A percentile compares a stretch with the other conserved stretches of the same genome.
Evolutionary conservation across 2,888 invertebrate genomes (phyloP).

Genomic region (Sinhomidia bicolor): DNA sequence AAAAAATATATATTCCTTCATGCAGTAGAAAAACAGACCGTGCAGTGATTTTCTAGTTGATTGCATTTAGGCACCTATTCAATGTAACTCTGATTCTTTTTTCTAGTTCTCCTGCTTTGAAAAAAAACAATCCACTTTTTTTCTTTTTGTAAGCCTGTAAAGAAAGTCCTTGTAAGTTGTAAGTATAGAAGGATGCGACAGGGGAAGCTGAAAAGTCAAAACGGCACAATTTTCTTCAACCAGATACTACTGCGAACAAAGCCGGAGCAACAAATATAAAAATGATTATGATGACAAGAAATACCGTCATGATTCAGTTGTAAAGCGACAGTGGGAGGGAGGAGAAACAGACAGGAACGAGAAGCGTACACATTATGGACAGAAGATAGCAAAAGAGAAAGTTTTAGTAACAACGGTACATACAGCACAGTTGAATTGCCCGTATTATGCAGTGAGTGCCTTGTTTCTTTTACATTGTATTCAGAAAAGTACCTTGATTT

Average conservation of each 20-base stretch:
- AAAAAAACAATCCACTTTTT: constrained; percentile 43
- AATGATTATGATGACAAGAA: constrained; percentile 61
- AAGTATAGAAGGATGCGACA: neutral
- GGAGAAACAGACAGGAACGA: neutral
- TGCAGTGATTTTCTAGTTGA: constrained; percentile 66
- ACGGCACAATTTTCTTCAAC: neutral
- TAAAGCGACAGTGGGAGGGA: constrained; percentile 22
- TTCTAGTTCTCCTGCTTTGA: neutral
- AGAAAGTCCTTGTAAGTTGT: neutral
- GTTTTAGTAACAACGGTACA: neutral
- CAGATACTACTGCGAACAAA: constrained; percentile 16
- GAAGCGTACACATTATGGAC: neutral
- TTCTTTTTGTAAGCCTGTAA: neutral
- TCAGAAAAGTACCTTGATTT: constrained; percentile 16
- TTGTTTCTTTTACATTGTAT: constrained; percentile 18
- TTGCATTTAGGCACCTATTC: constrained; percentile 66
- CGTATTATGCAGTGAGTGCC: constrained; percentile 4
- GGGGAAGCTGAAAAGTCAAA: neutral
- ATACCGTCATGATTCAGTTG: constrained; percentile 49
- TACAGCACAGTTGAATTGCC: neutral
- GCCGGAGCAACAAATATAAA: constrained; percentile 46
- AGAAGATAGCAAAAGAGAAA: neutral
- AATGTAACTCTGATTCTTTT: constrained; percentile 14
- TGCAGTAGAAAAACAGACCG: constrained; percentile 30
- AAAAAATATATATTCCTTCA: neutral